These are phyloP conservation scores for Calliscelio sp. DNA, from an alignment of 2,888 invertebrate genomes.

Conservation along the genomic window DNA sequence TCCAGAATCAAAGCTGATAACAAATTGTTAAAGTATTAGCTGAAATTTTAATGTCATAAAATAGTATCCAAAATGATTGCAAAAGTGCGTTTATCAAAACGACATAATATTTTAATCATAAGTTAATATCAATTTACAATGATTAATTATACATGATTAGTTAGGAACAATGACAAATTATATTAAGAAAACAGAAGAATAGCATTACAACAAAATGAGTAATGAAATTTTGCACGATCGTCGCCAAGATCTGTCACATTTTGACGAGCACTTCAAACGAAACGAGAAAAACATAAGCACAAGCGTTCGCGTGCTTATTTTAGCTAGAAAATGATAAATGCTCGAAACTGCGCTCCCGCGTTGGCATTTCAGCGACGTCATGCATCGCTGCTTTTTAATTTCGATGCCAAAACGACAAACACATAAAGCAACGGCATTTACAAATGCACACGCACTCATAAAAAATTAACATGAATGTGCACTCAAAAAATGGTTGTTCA, in stretches of 20 bases:
- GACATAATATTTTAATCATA: no score
- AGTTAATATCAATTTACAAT: no score
- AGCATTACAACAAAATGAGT: no score
- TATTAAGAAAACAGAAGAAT: no score
- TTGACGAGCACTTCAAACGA: slow-evolving; percentile 1
- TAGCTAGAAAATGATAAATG: slow-evolving; percentile 60
- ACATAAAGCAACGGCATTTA: slow-evolving; percentile 47
- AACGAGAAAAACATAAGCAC: background rate
- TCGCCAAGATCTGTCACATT: slow-evolving; percentile 2
- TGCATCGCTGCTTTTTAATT: slow-evolving; percentile 66
- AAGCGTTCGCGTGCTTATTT: slow-evolving; percentile 42
- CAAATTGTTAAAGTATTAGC: no score
- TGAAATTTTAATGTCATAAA: no score
- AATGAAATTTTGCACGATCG: background rate
- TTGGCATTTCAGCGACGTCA: slow-evolving; percentile 56
- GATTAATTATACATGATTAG: no score
- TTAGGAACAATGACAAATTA: no score
- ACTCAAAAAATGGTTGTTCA: slow-evolving; percentile 33
- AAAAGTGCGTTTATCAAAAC: no score
- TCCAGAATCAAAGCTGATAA: no score
- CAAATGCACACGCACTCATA: slow-evolving; percentile 5
- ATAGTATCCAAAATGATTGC: no score
- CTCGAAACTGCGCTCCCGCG: slow-evolving; percentile 27
- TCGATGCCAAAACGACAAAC: slow-evolving; percentile 60
- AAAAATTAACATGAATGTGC: no score